Base-by-base conservation (phyloP, 2,888 invertebrate genomes). In the Drosophila mercatorum region DNA sequence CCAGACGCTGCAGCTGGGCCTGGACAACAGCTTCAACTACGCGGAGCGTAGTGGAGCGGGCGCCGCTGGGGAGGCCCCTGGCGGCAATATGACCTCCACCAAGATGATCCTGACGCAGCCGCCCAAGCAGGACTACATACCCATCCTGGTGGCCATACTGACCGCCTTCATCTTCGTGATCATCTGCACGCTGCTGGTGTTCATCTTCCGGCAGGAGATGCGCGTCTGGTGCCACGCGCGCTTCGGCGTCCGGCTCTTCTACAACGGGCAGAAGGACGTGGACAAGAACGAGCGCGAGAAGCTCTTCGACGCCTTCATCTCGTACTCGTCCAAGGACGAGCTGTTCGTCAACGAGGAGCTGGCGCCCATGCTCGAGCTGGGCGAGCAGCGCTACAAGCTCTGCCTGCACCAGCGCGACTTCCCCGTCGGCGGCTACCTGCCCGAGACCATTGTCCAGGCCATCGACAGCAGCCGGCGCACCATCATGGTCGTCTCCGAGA, bases 231-330 rank as follows among this genome's bases (percentile, higher is more conserved):
- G 97, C 81, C 97, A 97, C 91, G 96, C 97, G 72, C 95, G 96
- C 81, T 97, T 89, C 96, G 97, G 94, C 95, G 97, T 83, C 93
- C 97, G 89, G 93, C 96, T 93, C 95, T 97, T 94, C 96, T 96
- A 96, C 73, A 92, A 92, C 38, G 95, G 95, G 40, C 91, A 92
- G 67, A 95, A 95, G 74, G 96, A 96, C 88, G 96, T 97, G 89
- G 97, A 97, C 87, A 96, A 96, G 92, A 95, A 95, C 88, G 96
- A 96, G 92, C 96, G 96, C 92, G 97, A 97, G 93, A 96, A 97
- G 90, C 95, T 97, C 56, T 98, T 97, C 93, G 99, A 99, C 93
- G 98, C 98, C 68, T 99, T 98, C 93, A 96, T 99, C 78, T 97
- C 97, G 90, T 99, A 99, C 93, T 97, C 97, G 90, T 96, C 97